Base-by-base conservation (phyloP, 1,140 invertebrate genomes). In the Drosophila virilis region DNA sequence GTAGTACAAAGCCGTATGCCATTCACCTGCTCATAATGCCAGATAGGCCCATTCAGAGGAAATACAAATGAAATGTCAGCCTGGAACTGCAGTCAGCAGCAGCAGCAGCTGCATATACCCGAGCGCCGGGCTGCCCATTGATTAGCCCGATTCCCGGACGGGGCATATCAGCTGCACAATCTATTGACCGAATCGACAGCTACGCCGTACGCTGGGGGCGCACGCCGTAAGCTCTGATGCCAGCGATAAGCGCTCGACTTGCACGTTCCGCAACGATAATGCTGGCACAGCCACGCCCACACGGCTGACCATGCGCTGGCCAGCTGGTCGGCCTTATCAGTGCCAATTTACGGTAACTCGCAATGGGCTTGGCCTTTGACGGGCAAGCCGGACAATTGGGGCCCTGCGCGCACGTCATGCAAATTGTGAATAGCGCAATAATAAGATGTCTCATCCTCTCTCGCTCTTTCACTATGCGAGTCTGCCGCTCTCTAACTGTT, bases 391-490 rank as follows among this genome's bases (percentile, higher is more conserved):
- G 17, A 57, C 54, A 38, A 28, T 28, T 12, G 0, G 22, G 22
- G 22, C 4, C 22, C 22, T 22, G 15, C 28, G 22, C 61, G 37
- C 50, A 58, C 69, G 62, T 66, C 69, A 67, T 52, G 33, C 54
- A 17, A 67, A 67, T 45, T 67, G 32, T 54, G 33, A 73, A 73
- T 73, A 67, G 54, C 69, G 61, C 69, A 72, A 66, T 72, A 72
- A 66, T 66, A 37, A 51, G 51, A 15, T 58, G 55, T 37, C 37
- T 43, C 13, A 12, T 28, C 22, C 52, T 17, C 37, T 42, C 17
- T 50, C 28, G 10, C 13, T 33, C 54, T 32, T 17, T 33, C 10
- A 43, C 38, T 28, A 28, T 28, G 22, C 22, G 22, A 28, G 4
- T 33, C n/a, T 38, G 35, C 32, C 15, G 6, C 15, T 43, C 9